These are phyloP conservation scores for Dicrostonyx torquatus DNA, from an alignment of 2,797 vertebrate species.

Conservation along the genomic window DNA sequence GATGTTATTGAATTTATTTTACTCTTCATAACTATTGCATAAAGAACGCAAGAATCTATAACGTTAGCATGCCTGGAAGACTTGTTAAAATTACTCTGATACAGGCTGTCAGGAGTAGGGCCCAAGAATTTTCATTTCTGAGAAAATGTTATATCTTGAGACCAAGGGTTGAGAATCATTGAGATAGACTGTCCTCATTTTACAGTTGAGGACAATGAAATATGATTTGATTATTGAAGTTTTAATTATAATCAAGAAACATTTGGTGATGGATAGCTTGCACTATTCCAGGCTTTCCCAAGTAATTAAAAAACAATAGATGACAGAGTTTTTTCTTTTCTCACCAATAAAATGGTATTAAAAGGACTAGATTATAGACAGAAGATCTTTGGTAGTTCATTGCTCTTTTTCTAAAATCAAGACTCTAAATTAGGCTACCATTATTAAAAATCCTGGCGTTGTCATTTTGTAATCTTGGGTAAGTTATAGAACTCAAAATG, in stretches of 20 bases:
- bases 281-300: neutral
- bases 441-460: conserved; percentile 30
- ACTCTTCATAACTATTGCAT: conserved; percentile 8
- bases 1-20: conserved; percentile 55
- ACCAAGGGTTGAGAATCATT: neutral
- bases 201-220: conserved; percentile 2
- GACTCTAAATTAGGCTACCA: neutral
- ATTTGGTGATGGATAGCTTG: conserved; percentile 42
- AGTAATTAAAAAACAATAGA: neutral
- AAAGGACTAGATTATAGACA: neutral
- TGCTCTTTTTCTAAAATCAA: neutral
- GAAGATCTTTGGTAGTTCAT: conserved; percentile 19
- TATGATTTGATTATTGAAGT: conserved; percentile 21
- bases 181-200: conserved; percentile 6
- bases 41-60: neutral
- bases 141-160: neutral
- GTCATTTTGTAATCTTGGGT: conserved; percentile 15
- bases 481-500: conserved; percentile 44
- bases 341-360: neutral
- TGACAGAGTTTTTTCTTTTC: conserved; percentile 23
- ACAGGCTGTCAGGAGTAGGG: neutral
- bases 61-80: neutral
- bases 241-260: conserved; percentile 51
- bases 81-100: conserved; percentile 36
- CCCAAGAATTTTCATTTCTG: conserved; percentile 44